Base-by-base conservation (phyloP, 2,888 invertebrate species). In the Hymenopus coronatus region DNA sequence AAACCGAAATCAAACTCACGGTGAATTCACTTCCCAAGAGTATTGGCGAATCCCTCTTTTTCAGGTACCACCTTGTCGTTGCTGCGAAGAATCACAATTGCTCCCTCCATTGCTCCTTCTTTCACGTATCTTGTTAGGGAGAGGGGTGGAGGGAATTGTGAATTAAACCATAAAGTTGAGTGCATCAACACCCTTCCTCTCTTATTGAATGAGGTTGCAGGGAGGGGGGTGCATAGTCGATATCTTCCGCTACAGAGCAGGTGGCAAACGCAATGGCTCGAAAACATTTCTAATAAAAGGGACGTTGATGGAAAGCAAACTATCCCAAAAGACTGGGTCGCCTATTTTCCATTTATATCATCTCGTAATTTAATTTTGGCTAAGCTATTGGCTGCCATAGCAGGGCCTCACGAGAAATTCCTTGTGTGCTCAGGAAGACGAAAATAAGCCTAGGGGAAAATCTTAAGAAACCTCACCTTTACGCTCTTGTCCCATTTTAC, bases 221-320 rank as follows among this genome's bases (percentile, higher is more conserved):
- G 54, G 40, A 8, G 40, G 54, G 15, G 20, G 54, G 54, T 70
- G 20, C 54, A 70, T 70, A 70, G 54, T 70, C 54, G 54, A 70
- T 70, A 70, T 70, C 54, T 70, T 70, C 54, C 54, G 54, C 54
- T 70, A 70, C 54, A 70, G 54, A 86, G 86, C 86, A 86, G 86
- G 86, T 86, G 86, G 86, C 54, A 70, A 70, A 70, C 54, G 27
- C 86, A 70, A 86, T 27, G 70, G 70, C 86, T 9, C 28, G 70
- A 86, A 70, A 86, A 86, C 70, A 86, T 86, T 70, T 70, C 28
- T 70, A 86, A 54, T 70, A 86, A 70, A 86, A 46, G 54, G 54
- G 54, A 70, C 54, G 54, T 70, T 70, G 54, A 70, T 70, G 54
- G 54, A 70, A 70, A 70, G 54, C 54, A 70, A 70, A 70, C 54